phyloP scores from a whole-genome alignment of 1,140 invertebrate species.

The Drosophila tsacasi region DNA sequence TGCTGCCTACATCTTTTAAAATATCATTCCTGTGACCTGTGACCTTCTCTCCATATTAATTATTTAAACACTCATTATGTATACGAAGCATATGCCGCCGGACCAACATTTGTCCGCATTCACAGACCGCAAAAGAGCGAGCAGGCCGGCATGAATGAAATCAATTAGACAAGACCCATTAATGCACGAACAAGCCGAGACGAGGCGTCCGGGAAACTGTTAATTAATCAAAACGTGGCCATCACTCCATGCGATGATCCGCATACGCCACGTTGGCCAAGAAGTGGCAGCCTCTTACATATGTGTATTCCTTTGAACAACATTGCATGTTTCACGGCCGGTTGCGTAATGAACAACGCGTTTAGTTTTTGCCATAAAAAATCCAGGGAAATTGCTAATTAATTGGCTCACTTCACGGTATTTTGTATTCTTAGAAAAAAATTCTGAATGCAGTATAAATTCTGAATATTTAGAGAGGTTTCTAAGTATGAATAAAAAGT shows the following conservation, averaged over 20 bases:
- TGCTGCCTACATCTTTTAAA: constrained; percentile 8
- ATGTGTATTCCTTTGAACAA: not conserved
- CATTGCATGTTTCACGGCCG: constrained; percentile 1
- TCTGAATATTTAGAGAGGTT: too few relatives aligned
- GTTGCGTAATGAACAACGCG: constrained; percentile 6
- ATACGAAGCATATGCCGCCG: constrained; percentile 25
- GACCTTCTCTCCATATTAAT: constrained; percentile 36
- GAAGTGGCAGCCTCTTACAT: not conserved
- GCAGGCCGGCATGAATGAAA: constrained; percentile 9
- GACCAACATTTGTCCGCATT: constrained; percentile 41
- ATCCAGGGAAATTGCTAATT: not conserved
- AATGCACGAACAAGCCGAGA: constrained; percentile 10
- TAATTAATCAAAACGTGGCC: constrained; percentile 53
- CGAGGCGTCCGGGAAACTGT: constrained; percentile 22
- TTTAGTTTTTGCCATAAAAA: constrained; percentile 2
- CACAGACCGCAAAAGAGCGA: constrained; percentile 22
- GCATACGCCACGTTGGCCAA: constrained; percentile 32
- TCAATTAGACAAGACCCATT: constrained; percentile 48
- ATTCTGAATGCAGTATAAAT: too few relatives aligned
- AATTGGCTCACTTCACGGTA: constrained; percentile 11
- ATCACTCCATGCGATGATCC: constrained; percentile 10
- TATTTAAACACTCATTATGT: constrained; percentile 43
- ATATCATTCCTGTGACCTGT: constrained; percentile 14
- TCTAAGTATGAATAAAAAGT: not conserved
- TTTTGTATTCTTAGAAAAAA: not conserved